A percentile compares a stretch with the other conserved stretches of the same genome.
phyloP scores from a whole-genome alignment of 53 echinoderm and acorn worm genomes.

The Temnopleurus reevesii region DNA sequence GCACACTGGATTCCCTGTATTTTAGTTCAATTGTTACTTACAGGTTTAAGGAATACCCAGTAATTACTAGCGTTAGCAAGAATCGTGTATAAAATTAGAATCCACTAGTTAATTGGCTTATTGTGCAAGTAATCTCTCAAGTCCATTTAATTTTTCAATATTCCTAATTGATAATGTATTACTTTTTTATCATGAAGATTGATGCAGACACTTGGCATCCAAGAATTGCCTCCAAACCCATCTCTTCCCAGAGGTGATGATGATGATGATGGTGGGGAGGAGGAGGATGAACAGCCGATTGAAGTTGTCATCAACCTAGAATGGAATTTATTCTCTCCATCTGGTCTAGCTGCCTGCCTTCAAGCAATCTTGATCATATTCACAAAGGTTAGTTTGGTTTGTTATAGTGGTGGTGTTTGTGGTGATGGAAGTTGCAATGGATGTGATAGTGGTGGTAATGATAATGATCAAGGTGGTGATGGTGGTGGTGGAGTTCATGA shows the following conservation, averaged over 20 bases:
- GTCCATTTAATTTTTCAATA: too few species aligned
- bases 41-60: too few species aligned
- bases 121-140: too few species aligned
- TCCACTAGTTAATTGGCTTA: too few species aligned
- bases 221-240: constrained; percentile 61
- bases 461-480: neutral
- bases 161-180: too few species aligned
- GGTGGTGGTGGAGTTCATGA: neutral
- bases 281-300: constrained; percentile 42
- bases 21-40: too few species aligned
- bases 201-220: constrained; percentile 79
- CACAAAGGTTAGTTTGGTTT: constrained; percentile 67
- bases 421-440: too few species aligned
- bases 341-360: constrained; percentile 79
- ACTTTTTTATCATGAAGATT: constrained; percentile 58
- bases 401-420: too few species aligned
- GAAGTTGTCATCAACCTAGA: constrained; percentile 67
- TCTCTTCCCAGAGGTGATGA: constrained; percentile 51
- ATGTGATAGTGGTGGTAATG: neutral
- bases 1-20: too few species aligned
- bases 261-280: constrained; percentile 65
- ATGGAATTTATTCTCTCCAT: constrained; percentile 87
- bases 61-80: too few species aligned
- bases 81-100: too few species aligned
- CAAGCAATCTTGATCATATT: constrained; percentile 90